These are phyloP conservation scores for Cataglyphis livida DNA, from an alignment of 2,888 invertebrate species.

Conservation along the genomic window DNA sequence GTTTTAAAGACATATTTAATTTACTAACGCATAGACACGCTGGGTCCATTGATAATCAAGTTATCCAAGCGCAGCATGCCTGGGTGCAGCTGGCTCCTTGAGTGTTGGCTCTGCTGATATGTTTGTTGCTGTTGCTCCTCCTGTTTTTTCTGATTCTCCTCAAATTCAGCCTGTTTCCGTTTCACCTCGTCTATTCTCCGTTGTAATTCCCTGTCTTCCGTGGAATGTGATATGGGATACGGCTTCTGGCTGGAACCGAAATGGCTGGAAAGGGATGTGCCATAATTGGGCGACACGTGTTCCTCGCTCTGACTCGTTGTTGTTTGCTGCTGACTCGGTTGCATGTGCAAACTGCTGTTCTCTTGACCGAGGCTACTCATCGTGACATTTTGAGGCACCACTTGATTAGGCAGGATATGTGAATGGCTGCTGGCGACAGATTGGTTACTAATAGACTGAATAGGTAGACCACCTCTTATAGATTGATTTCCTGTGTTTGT, in stretches of 20 bases:
- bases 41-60: constrained; percentile 84
- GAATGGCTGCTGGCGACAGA: constrained; percentile 3
- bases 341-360: constrained; percentile 48
- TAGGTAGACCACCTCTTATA: constrained; percentile 75
- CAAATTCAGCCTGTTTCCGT: constrained; percentile 86
- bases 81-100: constrained; percentile 79
- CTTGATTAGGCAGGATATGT: constrained; percentile 15
- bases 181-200: constrained; percentile 87
- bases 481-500: constrained; percentile 79
- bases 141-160: constrained; percentile 87
- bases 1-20: neutral
- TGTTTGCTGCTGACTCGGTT: constrained; percentile 53
- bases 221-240: constrained; percentile 72
- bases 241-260: constrained; percentile 76
- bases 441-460: constrained; percentile 83
- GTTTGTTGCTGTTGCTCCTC: constrained; percentile 82
- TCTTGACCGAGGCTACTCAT: constrained; percentile 74
- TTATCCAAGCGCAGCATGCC: constrained; percentile 84
- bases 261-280: constrained; percentile 70
- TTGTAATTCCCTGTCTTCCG: constrained; percentile 85
- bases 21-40: constrained; percentile 69
- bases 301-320: constrained; percentile 58
- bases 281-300: constrained; percentile 72
- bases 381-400: constrained; percentile 51
- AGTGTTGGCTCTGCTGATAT: constrained; percentile 79